Evolutionary conservation across 2,113 vertebrate genomes (phyloP).

Genomic region (Rhinoderma darwinii): DNA sequence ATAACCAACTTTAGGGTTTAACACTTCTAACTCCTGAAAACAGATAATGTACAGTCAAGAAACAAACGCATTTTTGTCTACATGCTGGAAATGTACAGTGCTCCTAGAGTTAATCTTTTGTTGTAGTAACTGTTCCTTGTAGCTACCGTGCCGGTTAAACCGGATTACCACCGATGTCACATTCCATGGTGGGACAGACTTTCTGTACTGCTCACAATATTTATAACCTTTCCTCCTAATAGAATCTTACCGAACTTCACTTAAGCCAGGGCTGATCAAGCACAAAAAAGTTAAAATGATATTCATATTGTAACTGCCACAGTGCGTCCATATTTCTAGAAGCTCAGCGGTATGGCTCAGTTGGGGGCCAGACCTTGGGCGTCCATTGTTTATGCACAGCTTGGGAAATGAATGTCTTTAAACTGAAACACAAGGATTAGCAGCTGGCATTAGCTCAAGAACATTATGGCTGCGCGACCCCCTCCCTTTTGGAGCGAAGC

Average conservation of each 20-base stretch:
- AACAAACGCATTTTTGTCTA: not conserved
- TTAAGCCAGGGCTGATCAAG: not conserved
- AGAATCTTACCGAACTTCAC: not conserved
- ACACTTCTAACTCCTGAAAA: not conserved
- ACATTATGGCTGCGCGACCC: constrained; percentile 58
- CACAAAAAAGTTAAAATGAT: not conserved
- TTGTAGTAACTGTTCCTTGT: constrained; percentile 47
- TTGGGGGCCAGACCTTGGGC: constrained; percentile 52
- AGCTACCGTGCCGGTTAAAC: constrained; percentile 57
- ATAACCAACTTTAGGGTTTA: not conserved
- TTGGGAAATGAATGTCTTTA: constrained; percentile 63
- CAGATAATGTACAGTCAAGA: not conserved
- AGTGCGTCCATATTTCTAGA: constrained; percentile 22
- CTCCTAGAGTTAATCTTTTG: constrained; percentile 49
- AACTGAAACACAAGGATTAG: constrained; percentile 61
- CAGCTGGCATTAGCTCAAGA: constrained; percentile 62
- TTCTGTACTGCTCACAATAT: constrained; percentile 39
- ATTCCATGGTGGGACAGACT: constrained; percentile 40
- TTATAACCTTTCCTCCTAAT: constrained; percentile 5
- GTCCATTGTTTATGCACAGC: constrained; percentile 61
- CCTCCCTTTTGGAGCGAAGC: not conserved
- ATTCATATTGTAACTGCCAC: constrained; percentile 19
- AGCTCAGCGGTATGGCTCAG: constrained; percentile 32
- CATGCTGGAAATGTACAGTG: not conserved
- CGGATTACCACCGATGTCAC: constrained; percentile 52